Conservation (phyloP, 2,797 vertebrate species). For the Sarcophilus harrisii region DNA sequence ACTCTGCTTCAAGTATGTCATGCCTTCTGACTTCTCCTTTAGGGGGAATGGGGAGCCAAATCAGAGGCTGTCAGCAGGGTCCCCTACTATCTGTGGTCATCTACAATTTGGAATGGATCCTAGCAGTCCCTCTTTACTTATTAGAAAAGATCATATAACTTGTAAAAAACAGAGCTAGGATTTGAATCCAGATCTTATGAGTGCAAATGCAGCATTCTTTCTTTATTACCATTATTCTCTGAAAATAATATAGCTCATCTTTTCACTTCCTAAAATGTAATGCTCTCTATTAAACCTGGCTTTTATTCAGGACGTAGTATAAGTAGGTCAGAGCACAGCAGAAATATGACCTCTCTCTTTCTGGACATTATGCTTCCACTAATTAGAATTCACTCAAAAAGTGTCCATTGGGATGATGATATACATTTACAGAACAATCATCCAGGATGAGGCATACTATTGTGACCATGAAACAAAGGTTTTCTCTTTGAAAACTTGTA, state of each 20-base stretch:
- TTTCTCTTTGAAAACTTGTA: neutral
- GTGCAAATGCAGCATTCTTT: neutral
- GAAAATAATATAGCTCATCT: neutral
- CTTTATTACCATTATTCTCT: neutral
- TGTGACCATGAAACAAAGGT: neutral
- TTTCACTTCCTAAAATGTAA: no score
- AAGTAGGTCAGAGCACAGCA: neutral
- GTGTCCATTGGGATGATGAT: neutral
- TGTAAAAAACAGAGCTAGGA: neutral
- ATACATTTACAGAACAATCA: neutral
- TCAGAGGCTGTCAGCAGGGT: no score
- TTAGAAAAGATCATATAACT: neutral
- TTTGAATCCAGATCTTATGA: neutral
- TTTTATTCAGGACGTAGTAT: neutral
- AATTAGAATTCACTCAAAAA: neutral
- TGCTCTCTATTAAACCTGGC: neutral
- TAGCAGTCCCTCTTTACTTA: neutral
- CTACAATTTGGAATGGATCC: neutral
- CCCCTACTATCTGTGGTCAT: no score
- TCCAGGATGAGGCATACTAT: neutral
- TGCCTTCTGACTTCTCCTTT: no score
- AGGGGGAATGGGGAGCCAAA: no score
- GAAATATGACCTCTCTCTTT: neutral
- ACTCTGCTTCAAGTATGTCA: no score
- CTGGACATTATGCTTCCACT: neutral